phyloP scores from a whole-genome alignment of 2,113 vertebrate species.

The Chlamydotis undulata region DNA sequence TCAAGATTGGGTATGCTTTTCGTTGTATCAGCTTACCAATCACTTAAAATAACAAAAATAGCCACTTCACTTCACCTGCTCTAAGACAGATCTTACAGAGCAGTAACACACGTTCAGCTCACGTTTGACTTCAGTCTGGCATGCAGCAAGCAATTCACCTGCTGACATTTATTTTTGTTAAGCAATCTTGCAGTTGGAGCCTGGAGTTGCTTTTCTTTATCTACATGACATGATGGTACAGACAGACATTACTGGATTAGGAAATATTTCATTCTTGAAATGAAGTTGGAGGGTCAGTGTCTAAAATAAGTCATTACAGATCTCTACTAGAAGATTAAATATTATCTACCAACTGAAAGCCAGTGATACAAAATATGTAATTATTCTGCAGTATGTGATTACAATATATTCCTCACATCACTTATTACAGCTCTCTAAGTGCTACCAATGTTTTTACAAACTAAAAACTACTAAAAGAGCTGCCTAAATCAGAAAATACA shows the following conservation, averaged over 20 bases:
- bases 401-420: neutral
- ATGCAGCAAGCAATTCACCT: constrained; percentile 34
- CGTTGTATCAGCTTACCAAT: constrained; percentile 17
- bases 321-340: constrained; percentile 54
- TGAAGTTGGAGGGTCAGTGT: constrained; percentile 62
- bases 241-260: constrained; percentile 57
- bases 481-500: neutral
- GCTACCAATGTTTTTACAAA: neutral
- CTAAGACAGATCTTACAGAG: constrained; percentile 3
- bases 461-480: neutral
- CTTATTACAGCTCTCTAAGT: neutral
- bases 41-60: constrained; percentile 60
- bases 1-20: constrained; percentile 25
- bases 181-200: constrained; percentile 30
- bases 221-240: constrained; percentile 8
- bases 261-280: constrained; percentile 63
- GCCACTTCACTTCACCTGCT: constrained; percentile 60
- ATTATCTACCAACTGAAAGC: constrained; percentile 49
- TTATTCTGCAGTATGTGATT: constrained; percentile 46
- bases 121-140: constrained; percentile 1
- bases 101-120: neutral
- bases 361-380: constrained; percentile 35
- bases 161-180: constrained; percentile 53
- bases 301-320: constrained; percentile 56
- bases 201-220: constrained; percentile 49